Evolutionary conservation across 1,140 invertebrate species (phyloP).

Genomic region (Cydia fagiglandana): DNA sequence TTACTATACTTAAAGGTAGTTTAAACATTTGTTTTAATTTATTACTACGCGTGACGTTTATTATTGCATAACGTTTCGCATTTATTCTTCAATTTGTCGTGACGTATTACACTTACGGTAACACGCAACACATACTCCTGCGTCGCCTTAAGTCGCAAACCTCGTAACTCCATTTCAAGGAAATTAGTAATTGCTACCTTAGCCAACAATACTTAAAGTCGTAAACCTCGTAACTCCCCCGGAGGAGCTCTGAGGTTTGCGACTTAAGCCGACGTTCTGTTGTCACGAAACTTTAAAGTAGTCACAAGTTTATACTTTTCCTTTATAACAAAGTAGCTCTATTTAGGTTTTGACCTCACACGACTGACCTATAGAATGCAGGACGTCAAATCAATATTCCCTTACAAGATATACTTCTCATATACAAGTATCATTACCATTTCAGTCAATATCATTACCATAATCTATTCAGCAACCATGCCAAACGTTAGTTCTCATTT

Average conservation of each 20-base stretch:
- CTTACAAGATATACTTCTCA: neutral
- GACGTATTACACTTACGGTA: neutral
- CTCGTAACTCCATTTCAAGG: no score
- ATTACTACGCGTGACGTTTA: neutral
- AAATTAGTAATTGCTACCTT: no score
- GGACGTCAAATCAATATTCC: neutral
- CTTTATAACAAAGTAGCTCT: neutral
- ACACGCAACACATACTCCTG: neutral
- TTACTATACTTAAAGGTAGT: no score
- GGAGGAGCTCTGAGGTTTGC: no score
- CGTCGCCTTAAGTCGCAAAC: no score
- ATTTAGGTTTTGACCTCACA: neutral
- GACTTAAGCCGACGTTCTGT: no score
- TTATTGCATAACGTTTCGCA: neutral
- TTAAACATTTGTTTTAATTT: neutral
- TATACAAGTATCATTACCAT: neutral
- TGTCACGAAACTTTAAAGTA: neutral
- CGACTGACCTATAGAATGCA: neutral
- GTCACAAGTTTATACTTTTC: neutral
- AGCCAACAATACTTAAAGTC: no score
- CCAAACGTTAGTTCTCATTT: constrained; percentile 2
- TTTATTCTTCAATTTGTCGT: neutral
- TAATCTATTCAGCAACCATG: constrained; percentile 2
- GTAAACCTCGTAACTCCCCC: no score
- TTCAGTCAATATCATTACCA: neutral